Evolutionary conservation across 2,888 invertebrate genomes (phyloP), one percentile per base, ranked within the genome.

Genomic region (Kryphioiulus occultus): DNA sequence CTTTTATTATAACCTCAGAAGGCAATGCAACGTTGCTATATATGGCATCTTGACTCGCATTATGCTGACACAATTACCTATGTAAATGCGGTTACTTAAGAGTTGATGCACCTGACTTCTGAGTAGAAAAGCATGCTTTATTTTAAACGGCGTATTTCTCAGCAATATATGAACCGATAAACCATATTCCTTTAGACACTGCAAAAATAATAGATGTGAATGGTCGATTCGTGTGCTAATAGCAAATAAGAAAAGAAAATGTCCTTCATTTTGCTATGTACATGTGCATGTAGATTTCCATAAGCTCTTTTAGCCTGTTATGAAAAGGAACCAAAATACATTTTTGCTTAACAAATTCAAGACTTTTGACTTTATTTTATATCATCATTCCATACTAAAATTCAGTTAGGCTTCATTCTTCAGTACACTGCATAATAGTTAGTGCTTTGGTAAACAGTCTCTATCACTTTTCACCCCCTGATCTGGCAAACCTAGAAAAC

Each of bases 41-140:
- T 26, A 68, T 26, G 26, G 68, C 68, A 68, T 68, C 68, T n/a
- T 26, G 2, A 5, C 68, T 22, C 26, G 68, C 68, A 68, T 68
- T 26, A 68, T 68, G 68, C 68, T 68, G n/a, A 68, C 68, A 68
- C 22, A 68, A 68, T 68, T 68, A 68, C 68, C 68, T 68, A 68
- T 68, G 68, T 68, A 68, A 68, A 68, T 68, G 68, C 22, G 68
- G 68, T 68, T 68, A 68, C 68, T 68, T 26, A 39, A 68, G 68
- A 26, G 22, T 26, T 68, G 68, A 26, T 68, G 22, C 68, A 68
- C 22, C 68, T 68, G 68, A 68, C 68, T 22, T 68, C 68, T 68
- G 26, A 68, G 68, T 68, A 68, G 68, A 68, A 68, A 68, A 68
- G 68, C 68, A 26, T 68, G 68, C 26, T 68, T 68, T 68, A 68